Conservation (phyloP, 2,113 vertebrate species). For the Dicaeum eximium region DNA sequence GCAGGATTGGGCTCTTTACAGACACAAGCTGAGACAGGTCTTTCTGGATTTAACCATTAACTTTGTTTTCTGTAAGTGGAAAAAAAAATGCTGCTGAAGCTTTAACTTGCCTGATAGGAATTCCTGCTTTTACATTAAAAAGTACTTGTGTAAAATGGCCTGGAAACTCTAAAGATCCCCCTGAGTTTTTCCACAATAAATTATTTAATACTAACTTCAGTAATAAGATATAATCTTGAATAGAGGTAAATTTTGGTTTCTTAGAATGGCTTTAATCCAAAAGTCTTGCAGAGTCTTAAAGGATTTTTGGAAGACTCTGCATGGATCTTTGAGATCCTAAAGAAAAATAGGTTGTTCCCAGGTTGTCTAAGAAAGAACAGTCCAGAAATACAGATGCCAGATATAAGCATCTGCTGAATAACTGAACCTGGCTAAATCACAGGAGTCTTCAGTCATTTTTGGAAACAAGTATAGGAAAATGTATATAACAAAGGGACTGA, state of each 20-base stretch:
- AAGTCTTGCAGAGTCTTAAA: not conserved
- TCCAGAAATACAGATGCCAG: not conserved
- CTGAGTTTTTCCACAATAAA: not conserved
- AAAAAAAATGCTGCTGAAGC: not conserved
- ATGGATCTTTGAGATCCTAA: not conserved
- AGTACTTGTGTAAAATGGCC: not conserved
- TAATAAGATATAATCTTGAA: not conserved
- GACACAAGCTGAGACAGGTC: not conserved
- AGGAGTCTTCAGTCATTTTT: not conserved
- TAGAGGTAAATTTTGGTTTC: not conserved
- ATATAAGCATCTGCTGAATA: not conserved
- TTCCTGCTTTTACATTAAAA: not conserved
- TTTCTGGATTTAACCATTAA: not conserved
- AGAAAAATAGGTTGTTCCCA: not conserved
- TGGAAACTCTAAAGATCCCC: not conserved
- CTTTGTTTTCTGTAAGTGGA: not conserved
- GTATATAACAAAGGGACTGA: constrained; percentile 6
- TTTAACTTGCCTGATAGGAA: not conserved
- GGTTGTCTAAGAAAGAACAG: not conserved
- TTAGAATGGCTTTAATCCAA: not conserved
- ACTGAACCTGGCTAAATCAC: not conserved
- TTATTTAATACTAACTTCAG: not conserved
- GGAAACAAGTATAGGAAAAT: constrained; percentile 1
- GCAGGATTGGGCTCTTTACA: not conserved
- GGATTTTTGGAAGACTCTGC: not conserved